Percentiles rank a stretch among this genome's conserved stretches.
Conservation (phyloP, 2,888 invertebrate genomes). For the Macropis europaea region DNA sequence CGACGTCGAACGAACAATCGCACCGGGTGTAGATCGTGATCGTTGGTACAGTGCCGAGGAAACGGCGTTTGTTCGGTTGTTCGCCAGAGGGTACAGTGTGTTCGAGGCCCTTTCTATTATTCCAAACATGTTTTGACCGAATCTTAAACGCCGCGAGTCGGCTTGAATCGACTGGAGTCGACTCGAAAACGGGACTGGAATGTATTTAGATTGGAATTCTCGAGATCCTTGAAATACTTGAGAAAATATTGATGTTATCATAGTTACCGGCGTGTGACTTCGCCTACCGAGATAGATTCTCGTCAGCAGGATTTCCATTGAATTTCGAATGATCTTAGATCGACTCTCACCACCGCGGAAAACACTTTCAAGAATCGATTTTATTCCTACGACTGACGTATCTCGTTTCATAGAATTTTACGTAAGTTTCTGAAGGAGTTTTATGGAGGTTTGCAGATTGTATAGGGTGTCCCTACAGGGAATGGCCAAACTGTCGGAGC, state of each 20-base stretch:
- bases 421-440: no score
- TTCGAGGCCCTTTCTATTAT: not conserved
- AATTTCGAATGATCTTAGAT: not conserved
- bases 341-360: not conserved
- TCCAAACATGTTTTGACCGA: not conserved
- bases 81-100: conserved; percentile 1
- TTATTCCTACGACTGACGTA: no score
- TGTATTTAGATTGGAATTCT: not conserved
- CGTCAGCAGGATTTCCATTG: not conserved
- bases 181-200: not conserved
- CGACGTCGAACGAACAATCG: not conserved
- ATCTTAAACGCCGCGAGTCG: no score
- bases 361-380: not conserved
- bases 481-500: no score
- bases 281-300: not conserved
- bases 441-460: no score
- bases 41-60: not conserved
- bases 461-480: no score
- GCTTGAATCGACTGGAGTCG: no score
- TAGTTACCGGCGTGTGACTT: not conserved
- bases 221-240: not conserved
- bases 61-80: not conserved
- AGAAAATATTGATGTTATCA: not conserved
- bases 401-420: no score
- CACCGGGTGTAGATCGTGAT: not conserved